These are phyloP conservation scores for Acanthosepion lycidas DNA, from an alignment of 2,888 invertebrate species.

Conservation along the genomic window DNA sequence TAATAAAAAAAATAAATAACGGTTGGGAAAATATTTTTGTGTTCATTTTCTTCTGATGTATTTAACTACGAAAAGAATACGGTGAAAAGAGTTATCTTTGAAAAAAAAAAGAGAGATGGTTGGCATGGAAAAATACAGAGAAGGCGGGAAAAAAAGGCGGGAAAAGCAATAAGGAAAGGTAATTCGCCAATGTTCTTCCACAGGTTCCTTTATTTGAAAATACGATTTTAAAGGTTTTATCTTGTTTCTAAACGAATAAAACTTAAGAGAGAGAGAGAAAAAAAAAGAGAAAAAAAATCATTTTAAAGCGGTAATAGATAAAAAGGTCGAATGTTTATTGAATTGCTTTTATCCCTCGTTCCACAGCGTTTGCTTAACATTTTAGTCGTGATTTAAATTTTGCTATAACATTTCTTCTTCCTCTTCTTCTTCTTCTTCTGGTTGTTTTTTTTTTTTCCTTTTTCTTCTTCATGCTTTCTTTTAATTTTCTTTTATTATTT, in stretches of 20 bases:
- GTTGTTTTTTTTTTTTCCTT: too few species aligned
- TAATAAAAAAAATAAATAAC: neutral
- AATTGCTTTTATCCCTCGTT: neutral
- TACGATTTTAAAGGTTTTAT: constrained; percentile 8
- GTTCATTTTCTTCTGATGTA: neutral
- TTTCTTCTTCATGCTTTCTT: neutral
- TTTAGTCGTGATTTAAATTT: neutral
- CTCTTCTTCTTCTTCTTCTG: neutral
- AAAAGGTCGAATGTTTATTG: neutral
- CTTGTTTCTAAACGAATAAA: neutral
- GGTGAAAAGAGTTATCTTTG: neutral
- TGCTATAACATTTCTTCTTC: neutral
- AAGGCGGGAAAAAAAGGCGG: neutral
- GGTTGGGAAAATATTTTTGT: neutral
- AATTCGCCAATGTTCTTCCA: constrained; percentile 33
- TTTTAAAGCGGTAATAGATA: neutral
- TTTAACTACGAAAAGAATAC: neutral
- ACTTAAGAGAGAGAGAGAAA: neutral
- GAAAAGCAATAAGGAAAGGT: neutral
- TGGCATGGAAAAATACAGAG: neutral
- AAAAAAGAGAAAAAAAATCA: neutral
- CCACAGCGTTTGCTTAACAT: neutral
- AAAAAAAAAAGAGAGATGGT: neutral
- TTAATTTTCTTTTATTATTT: neutral
- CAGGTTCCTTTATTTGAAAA: constrained; percentile 18